These are phyloP conservation scores for Holotrichia oblita DNA, from an alignment of 1,140 invertebrate genomes.

Conservation along the genomic window DNA sequence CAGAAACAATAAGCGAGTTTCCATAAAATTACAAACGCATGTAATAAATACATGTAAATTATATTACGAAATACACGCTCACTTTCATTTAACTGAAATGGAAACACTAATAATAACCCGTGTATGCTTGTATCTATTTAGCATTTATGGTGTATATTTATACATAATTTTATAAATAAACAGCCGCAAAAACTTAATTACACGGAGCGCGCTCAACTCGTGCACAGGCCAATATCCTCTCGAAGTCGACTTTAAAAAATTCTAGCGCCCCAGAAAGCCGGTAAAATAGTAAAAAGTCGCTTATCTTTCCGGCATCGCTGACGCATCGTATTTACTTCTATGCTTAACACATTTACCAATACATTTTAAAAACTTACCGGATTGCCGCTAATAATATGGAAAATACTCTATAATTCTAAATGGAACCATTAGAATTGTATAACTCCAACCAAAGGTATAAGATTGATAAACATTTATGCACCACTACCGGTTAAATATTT, in stretches of 20 bases:
- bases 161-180: constrained; percentile 33
- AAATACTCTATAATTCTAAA: background rate
- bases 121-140: background rate
- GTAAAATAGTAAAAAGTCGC: background rate
- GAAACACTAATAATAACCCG: background rate
- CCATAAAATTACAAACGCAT: background rate
- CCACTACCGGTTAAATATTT: background rate
- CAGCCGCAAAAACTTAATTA: constrained; percentile 4
- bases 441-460: background rate
- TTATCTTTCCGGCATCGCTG: background rate
- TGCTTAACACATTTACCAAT: background rate
- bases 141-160: background rate
- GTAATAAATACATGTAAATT: background rate
- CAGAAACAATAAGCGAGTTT: background rate
- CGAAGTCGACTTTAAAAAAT: background rate
- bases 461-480: background rate
- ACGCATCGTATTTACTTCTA: background rate
- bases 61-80: background rate
- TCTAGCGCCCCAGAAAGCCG: background rate
- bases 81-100: background rate
- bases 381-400: background rate
- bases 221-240: background rate
- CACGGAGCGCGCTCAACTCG: background rate
- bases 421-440: background rate
- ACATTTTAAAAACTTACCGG: background rate